Conservation (phyloP, 2,113 vertebrate genomes). For the Thymallus thymallus region DNA sequence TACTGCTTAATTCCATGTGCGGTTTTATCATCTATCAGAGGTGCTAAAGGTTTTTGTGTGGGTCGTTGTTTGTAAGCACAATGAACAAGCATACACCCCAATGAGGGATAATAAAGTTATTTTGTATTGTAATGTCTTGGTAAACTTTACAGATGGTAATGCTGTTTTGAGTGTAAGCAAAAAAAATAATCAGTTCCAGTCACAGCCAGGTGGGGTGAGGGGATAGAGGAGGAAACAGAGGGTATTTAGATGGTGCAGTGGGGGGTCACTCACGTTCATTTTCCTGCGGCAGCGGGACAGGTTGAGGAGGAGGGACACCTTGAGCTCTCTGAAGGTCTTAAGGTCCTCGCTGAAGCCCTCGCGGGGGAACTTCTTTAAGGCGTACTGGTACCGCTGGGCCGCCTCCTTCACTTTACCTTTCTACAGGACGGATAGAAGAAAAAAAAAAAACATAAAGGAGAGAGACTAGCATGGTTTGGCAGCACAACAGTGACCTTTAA, state of each 20-base stretch:
- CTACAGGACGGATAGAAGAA: conserved; percentile 60
- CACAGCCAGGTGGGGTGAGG: too few species aligned
- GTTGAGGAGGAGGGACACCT: conserved; percentile 95
- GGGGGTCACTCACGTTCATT: conserved; percentile 87
- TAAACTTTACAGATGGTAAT: too few species aligned
- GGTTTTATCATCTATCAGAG: neutral
- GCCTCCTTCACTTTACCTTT: conserved; percentile 96
- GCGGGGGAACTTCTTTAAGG: conserved; percentile 95
- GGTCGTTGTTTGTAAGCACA: neutral
- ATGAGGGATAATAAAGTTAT: neutral
- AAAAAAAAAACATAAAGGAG: too few species aligned
- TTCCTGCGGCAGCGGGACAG: conserved; percentile 94
- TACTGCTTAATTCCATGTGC: neutral
- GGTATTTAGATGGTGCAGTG: neutral
- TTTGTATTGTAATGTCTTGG: neutral
- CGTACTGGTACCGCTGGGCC: conserved; percentile 92
- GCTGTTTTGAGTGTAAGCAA: too few species aligned
- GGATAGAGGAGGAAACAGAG: too few species aligned
- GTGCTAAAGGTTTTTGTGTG: neutral
- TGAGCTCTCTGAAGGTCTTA: conserved; percentile 93
- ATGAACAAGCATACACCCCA: too few species aligned
- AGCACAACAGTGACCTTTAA: neutral
- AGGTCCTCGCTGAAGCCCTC: conserved; percentile 92
- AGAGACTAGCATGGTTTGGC: neutral
- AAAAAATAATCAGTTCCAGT: too few species aligned